Percentiles rank a stretch among this genome's conserved stretches.
Evolutionary conservation across 2,888 invertebrate genomes (phyloP).

Genomic region (Dynastes grantii): DNA sequence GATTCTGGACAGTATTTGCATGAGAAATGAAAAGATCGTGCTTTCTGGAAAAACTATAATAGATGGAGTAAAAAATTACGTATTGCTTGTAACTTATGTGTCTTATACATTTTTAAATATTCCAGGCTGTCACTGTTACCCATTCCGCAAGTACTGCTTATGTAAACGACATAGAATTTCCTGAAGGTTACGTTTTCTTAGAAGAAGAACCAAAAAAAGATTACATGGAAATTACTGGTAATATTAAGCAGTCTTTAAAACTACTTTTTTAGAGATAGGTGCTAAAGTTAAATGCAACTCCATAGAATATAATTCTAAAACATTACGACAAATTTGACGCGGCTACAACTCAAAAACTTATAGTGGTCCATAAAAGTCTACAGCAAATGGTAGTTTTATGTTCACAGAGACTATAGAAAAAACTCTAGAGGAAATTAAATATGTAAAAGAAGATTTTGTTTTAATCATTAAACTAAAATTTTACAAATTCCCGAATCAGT

Average conservation of each 20-base stretch:
- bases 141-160: conserved; percentile 63
- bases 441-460: no score
- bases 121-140: conserved; percentile 69
- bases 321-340: no score
- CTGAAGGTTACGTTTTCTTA: conserved; percentile 71
- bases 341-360: no score
- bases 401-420: no score
- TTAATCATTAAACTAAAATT: no score
- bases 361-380: no score
- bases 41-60: conserved; percentile 69
- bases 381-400: no score
- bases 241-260: background rate
- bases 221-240: conserved; percentile 16
- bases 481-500: no score
- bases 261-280: no score
- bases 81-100: background rate
- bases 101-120: conserved; percentile 50
- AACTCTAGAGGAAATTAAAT: no score
- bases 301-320: no score
- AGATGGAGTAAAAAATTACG: conserved; percentile 68
- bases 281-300: no score
- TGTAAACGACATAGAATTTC: conserved; percentile 73
- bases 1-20: conserved; percentile 69
- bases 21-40: conserved; percentile 67
- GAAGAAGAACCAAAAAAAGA: background rate